These are phyloP conservation scores for Astatoreochromis straeleni DNA, from an alignment of 2,113 vertebrate genomes.

Conservation along the genomic window DNA sequence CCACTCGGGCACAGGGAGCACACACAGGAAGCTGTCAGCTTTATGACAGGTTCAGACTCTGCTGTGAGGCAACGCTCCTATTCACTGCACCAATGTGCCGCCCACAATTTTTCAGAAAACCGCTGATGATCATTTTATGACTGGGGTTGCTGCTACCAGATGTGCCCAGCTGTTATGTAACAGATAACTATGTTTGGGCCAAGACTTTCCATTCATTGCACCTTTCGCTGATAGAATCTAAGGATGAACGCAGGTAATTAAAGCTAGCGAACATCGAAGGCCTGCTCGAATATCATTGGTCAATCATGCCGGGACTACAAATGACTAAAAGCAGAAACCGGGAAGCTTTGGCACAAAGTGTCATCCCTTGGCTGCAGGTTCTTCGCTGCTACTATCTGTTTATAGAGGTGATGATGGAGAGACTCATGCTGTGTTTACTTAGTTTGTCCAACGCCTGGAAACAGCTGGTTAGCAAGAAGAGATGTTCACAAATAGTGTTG, in stretches of 20 bases:
- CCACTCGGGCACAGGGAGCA: not conserved
- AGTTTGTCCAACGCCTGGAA: not conserved
- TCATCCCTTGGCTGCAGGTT: not conserved
- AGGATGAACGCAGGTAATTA: not conserved
- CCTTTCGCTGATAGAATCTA: not conserved
- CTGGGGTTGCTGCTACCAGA: not conserved
- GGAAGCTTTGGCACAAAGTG: not conserved
- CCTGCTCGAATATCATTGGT: not conserved
- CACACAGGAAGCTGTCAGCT: not conserved
- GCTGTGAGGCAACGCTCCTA: not conserved
- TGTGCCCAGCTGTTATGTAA: not conserved
- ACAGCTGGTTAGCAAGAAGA: not conserved
- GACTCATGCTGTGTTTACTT: not conserved
- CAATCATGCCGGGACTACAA: not conserved
- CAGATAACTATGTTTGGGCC: not conserved
- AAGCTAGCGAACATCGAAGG: not conserved
- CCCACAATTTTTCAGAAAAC: not conserved
- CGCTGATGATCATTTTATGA: not conserved
- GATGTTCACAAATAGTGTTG: not conserved
- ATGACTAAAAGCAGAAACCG: not conserved
- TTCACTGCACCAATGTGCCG: not conserved
- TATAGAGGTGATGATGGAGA: not conserved
- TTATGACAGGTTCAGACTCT: not conserved
- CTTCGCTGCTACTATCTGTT: rapidly evolving
- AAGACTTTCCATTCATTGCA: rapidly evolving